Base-by-base conservation (phyloP, 2,797 vertebrate species). In the Brachyrhaphis roseni region DNA sequence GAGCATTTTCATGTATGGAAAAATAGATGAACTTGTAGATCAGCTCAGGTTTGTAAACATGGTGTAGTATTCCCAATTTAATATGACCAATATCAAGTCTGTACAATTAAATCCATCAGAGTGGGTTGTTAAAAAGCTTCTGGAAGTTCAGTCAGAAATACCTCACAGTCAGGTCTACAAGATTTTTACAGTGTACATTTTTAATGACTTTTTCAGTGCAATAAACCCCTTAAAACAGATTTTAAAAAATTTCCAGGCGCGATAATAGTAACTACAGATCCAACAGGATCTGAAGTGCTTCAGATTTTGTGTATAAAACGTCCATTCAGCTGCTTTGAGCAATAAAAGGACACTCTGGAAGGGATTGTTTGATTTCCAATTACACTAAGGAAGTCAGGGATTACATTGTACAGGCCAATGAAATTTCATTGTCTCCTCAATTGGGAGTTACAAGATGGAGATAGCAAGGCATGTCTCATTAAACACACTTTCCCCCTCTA, bases 391-490 rank as follows among this genome's bases (percentile, higher is more conserved):
- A 90, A 93, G 89, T 86, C 77, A 1, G 80, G 88, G 89, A 94
- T 92, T 91, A 91, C 88, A 88, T 81, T 84, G 87, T 57, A 84
- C 23, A 62, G 87, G 57, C 88, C 91, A 88, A 82, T 92, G 82
- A 93, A 91, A 91, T 89, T 88, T 93, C 88, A 93, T 90, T 90
- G 89, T 92, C 85, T 84, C 87, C 74, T 91, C 89, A 89, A 84
- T 87, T 87, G 89, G 85, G 86, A 93, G 81, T 88, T 88, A 86
- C 83, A 90, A 90, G 90, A 91, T 80, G 86, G 84, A 88, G 83
- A 91, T 84, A 86, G 86, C 64, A 28, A 84, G 84, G 77, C 89
- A 88, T 81, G 91, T 88, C 88, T 91, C 91, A 91, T 93, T 91
- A 93, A 90, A 91, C 45, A 39, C 86, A 83, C 89, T 90, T 86